Percentiles rank a stretch among this genome's conserved stretches.
Evolutionary conservation across 2,797 vertebrate species (phyloP).

Genomic region (Cossypha caffra): DNA sequence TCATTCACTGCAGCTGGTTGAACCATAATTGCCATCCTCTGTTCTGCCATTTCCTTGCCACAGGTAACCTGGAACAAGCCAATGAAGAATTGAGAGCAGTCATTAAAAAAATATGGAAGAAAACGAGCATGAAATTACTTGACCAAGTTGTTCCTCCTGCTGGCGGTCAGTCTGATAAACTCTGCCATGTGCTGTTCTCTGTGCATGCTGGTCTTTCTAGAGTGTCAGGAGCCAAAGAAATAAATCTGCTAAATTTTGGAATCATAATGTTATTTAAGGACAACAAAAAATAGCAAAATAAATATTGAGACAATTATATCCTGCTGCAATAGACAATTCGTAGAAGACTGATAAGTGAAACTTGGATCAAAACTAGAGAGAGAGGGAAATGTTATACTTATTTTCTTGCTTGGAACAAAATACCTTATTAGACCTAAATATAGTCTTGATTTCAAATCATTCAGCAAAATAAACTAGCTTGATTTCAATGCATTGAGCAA

Average conservation of each 20-base stretch:
- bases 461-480: not conserved
- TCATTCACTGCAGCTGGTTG: not conserved
- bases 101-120: slow-evolving; percentile 99
- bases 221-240: not conserved
- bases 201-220: not conserved
- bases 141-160: slow-evolving; percentile 99
- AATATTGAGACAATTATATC: not conserved
- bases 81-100: slow-evolving; percentile 98
- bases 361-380: not conserved
- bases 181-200: slow-evolving; percentile 18
- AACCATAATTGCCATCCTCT: not conserved
- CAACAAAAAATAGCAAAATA: not conserved
- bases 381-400: not conserved
- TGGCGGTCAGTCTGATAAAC: slow-evolving; percentile 90
- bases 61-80: slow-evolving; percentile 97
- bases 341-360: not conserved
- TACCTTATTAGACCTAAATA: not conserved
- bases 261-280: not conserved
- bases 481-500: not conserved
- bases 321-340: not conserved
- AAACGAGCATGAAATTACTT: slow-evolving; percentile 98
- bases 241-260: not conserved
- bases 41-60: not conserved
- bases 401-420: not conserved
- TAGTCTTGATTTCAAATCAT: not conserved